Base-by-base conservation (phyloP, 1,140 invertebrate species). In the Cydia pomonella region DNA sequence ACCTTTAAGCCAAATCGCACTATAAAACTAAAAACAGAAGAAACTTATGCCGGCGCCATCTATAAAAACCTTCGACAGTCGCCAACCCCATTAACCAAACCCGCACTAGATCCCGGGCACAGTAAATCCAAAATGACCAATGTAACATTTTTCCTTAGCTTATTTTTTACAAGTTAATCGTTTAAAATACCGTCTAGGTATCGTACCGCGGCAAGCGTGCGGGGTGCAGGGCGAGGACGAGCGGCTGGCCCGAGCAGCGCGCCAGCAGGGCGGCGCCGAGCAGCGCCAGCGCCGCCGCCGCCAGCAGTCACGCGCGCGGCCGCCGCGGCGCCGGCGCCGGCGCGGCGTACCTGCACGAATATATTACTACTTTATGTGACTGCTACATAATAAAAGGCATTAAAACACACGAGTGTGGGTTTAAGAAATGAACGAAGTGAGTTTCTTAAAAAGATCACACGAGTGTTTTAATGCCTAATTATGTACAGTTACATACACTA, bases 291-390 rank as follows among this genome's bases (percentile, higher is more conserved):
- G 82, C 84, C 41, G 53, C 47, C 47, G 23, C 44, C 62, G 86
- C 85, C 6, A 90, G 73, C 73, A 85, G 91, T 87, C 92, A 90
- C 85, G 85, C 80, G 79, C 84, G 84, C 27, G 73, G 78, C 47
- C 71, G n/a, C 64, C 13, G 62, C 47, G 74, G 53, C 66, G 23
- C 72, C 44, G 73, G 79, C 77, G 78, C 81, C 82, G 13, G 82
- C 33, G 33, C 33, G 33, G 33, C 33, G 87, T 85, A 94, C 50
- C 50, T 53, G 50, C 50, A 47, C 44, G 44, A 7, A 38, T 38
- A 38, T 7, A n/a, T n/a, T n/a, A n/a, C n/a, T n/a, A n/a, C n/a
- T n/a, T n/a, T n/a, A n/a, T n/a, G n/a, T n/a, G n/a, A n/a, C n/a
- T n/a, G n/a, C n/a, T n/a, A n/a, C n/a, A n/a, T n/a, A n/a, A n/a